A percentile compares a stretch with the other conserved stretches of the same genome.
Conservation (phyloP, 35 echinoderm and acorn worm species). For the Chiridota heheva region DNA sequence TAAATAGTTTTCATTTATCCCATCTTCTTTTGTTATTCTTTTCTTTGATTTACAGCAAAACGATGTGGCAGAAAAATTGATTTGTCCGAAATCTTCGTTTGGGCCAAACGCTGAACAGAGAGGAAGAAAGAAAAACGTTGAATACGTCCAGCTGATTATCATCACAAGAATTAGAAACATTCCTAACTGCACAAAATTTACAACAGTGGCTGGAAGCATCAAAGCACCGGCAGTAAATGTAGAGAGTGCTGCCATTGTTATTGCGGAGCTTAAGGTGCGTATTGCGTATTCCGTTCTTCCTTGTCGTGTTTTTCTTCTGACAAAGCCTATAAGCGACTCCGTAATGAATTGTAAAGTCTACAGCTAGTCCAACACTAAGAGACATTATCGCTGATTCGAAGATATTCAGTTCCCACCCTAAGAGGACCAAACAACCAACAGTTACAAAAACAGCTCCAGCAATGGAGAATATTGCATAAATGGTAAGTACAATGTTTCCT, state of each 20-base stretch:
- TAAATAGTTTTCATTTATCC: too few species aligned
- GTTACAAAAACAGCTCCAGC: conserved; percentile 64
- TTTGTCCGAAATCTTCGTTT: conserved; percentile 1
- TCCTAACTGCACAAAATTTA: conserved; percentile 59
- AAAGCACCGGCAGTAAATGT: conserved; percentile 61
- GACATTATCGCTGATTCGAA: conserved; percentile 61
- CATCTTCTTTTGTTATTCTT: too few species aligned
- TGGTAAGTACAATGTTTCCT: conserved; percentile 47
- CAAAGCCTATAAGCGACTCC: conserved; percentile 60
- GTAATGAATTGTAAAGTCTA: conserved; percentile 84
- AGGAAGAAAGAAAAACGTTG: conserved; percentile 60
- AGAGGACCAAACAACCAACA: conserved; percentile 59
- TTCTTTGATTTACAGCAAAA: too few species aligned
- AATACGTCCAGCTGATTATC: conserved; percentile 53
- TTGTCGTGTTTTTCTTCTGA: conserved; percentile 31
- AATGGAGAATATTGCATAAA: conserved; percentile 65
- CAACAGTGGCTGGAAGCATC: conserved; percentile 65
- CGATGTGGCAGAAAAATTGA: too few species aligned
- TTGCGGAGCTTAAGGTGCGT: conserved; percentile 46
- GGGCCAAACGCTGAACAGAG: conserved; percentile 44
- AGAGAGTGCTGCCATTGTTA: conserved; percentile 61
- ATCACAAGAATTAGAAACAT: conserved; percentile 70
- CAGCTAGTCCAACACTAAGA: conserved; percentile 69
- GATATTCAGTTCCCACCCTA: conserved; percentile 80
- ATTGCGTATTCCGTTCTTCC: conserved; percentile 28